These are phyloP conservation scores for Heliconius eleuchia DNA, from an alignment of 1,140 invertebrate species.

Conservation along the genomic window DNA sequence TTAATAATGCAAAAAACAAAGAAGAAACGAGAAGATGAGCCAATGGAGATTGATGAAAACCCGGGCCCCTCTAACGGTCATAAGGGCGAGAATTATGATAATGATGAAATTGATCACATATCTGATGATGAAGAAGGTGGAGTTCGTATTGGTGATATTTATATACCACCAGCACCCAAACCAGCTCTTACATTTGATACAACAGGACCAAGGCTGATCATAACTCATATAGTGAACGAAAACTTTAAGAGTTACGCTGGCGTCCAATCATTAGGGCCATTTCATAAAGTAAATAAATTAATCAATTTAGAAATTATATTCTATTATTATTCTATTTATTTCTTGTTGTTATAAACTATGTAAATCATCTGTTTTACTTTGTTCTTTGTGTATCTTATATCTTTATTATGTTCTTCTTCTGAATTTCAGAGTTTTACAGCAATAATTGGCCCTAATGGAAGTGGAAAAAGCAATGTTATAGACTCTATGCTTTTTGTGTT, in stretches of 20 bases:
- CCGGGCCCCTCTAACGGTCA: constrained; percentile 36
- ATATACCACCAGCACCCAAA: constrained; percentile 92
- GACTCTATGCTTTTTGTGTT: constrained; percentile 99
- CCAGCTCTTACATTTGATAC: constrained; percentile 86
- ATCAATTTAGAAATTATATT: no score
- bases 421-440: constrained; percentile 93
- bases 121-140: constrained; percentile 85
- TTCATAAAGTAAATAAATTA: constrained; percentile 87
- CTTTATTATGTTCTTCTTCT: not conserved
- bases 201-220: constrained; percentile 92
- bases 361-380: not conserved
- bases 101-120: constrained; percentile 72
- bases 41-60: constrained; percentile 68
- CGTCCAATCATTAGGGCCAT: constrained; percentile 89
- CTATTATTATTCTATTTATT: not conserved
- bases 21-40: constrained; percentile 59
- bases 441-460: constrained; percentile 99
- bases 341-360: constrained; percentile 15
- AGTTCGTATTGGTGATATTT: constrained; percentile 88
- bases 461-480: constrained; percentile 99
- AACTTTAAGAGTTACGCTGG: constrained; percentile 99
- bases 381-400: not conserved
- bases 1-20: constrained; percentile 57
- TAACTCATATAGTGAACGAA: constrained; percentile 94
- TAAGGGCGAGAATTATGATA: constrained; percentile 44